These are phyloP conservation scores for Heteractis magnifica DNA, from an alignment of 92 coral and sea anemone species.

Conservation along the genomic window DNA sequence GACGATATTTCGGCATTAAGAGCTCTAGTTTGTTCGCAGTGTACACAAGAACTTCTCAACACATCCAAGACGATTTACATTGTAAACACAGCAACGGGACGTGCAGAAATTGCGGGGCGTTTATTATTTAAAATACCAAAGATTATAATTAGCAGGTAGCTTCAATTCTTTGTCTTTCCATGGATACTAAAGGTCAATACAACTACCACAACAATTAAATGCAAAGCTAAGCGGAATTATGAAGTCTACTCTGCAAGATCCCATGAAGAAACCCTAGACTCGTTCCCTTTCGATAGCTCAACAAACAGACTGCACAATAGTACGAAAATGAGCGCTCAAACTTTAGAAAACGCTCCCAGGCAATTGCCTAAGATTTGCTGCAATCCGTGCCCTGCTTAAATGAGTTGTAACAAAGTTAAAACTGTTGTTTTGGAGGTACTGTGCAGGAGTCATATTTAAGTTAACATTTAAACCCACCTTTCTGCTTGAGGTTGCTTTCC, in stretches of 20 bases:
- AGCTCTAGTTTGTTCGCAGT: background rate
- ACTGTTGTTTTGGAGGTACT: constrained; percentile 5
- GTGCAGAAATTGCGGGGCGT: constrained; percentile 1
- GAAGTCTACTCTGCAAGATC: background rate
- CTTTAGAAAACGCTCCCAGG: background rate
- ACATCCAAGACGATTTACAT: constrained; percentile 5
- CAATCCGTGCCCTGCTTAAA: constrained; percentile 6
- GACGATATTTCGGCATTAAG: background rate
- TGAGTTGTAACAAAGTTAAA: constrained; percentile 5
- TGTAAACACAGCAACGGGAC: background rate
- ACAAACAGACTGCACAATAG: background rate
- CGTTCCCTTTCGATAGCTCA: background rate
- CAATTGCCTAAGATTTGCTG: background rate
- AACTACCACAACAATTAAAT: background rate
- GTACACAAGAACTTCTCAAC: background rate
- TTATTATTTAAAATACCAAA: background rate
- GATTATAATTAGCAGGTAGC: background rate
- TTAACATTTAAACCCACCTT: constrained; percentile 63
- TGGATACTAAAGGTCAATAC: constrained; percentile 4
- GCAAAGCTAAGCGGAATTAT: background rate
- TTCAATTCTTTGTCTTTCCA: constrained; percentile 1
- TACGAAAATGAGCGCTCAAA: background rate
- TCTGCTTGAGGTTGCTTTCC: constrained; percentile 84
- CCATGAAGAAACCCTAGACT: background rate
- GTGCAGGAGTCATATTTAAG: constrained; percentile 23